These are phyloP conservation scores for Stichodactyla mertensii DNA, from an alignment of 64 coral and sea anemone species.

Conservation along the genomic window DNA sequence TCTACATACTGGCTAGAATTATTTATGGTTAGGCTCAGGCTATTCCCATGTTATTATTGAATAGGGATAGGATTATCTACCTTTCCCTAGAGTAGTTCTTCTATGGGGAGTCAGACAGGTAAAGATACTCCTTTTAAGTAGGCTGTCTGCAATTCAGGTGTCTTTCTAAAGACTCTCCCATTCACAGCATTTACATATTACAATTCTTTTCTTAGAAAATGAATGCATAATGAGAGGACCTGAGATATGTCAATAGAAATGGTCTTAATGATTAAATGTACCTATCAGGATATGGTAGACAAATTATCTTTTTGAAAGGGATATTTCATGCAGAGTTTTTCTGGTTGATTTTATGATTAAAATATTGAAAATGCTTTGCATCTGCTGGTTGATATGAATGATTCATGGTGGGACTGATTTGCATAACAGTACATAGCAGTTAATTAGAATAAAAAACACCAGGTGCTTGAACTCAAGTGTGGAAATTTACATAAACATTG, in stretches of 20 bases:
- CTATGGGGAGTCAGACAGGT: not conserved
- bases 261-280: not conserved
- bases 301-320: not conserved
- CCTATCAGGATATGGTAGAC: not conserved
- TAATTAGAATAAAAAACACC: slow-evolving; percentile 15
- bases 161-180: slow-evolving; percentile 7
- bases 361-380: not conserved
- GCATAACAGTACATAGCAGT: not conserved
- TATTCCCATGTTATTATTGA: not conserved
- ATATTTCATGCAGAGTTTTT: not conserved
- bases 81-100: not conserved
- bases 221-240: not conserved
- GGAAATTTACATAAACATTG: slow-evolving; percentile 3
- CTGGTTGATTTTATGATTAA: not conserved
- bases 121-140: not conserved
- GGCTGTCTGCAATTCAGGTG: not conserved
- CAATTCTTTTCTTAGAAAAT: not conserved
- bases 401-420: slow-evolving; percentile 7
- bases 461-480: slow-evolving; percentile 8
- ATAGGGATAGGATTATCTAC: not conserved
- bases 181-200: slow-evolving; percentile 13
- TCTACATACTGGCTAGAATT: not conserved
- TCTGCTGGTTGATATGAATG: not conserved
- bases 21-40: not conserved
- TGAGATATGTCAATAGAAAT: not conserved